phyloP scores from a whole-genome alignment of 2,888 invertebrate genomes.

The Prosopocoilus inquinatus region DNA sequence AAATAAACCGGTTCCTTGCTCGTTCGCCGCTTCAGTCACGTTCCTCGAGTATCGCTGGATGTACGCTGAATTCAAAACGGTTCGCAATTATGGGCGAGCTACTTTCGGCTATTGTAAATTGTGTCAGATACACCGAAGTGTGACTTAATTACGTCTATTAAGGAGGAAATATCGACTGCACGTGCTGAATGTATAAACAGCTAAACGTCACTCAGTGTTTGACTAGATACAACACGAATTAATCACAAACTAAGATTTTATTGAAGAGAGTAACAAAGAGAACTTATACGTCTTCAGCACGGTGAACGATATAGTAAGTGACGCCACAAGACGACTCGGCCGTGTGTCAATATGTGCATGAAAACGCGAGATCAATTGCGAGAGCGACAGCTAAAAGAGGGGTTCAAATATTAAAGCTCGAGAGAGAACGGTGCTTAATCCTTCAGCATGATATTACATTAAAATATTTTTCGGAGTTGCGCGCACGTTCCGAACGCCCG shows the following conservation, averaged over 20 bases:
- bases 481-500: too few species aligned
- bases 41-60: conserved; percentile 20
- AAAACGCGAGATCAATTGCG: too few species aligned
- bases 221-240: conserved; percentile 1
- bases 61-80: conserved; percentile 22
- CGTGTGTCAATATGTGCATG: too few species aligned
- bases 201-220: conserved; percentile 16
- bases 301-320: too few species aligned
- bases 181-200: conserved; percentile 18
- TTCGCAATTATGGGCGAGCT: conserved; percentile 24
- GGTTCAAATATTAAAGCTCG: too few species aligned
- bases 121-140: conserved; percentile 16
- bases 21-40: conserved; percentile 21
- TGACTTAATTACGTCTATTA: conserved; percentile 17
- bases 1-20: conserved; percentile 18
- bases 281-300: too few species aligned
- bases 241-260: neutral
- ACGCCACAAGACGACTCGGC: too few species aligned
- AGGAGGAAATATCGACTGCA: conserved; percentile 16
- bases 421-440: too few species aligned
- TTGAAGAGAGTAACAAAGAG: too few species aligned
- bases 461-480: too few species aligned
- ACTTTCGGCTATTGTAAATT: conserved; percentile 19
- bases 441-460: too few species aligned
- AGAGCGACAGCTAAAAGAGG: too few species aligned